Evolutionary conservation across 2,888 invertebrate species (phyloP), one percentile per base, ranked within the genome.

Genomic region (Troides oblongomaculatus): DNA sequence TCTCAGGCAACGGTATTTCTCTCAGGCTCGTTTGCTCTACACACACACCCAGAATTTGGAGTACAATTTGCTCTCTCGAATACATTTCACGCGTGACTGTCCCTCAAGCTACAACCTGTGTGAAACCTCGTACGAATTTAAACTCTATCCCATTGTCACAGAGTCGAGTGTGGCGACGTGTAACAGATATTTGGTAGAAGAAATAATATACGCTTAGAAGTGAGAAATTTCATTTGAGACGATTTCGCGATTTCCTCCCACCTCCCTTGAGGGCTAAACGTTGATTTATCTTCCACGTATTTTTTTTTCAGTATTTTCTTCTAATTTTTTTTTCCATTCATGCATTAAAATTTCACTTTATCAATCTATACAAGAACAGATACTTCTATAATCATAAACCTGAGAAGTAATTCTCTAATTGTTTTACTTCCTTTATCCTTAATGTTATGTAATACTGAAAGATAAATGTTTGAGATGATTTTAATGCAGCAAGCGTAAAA

Each of bases 181-280:
- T 17, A 4, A 6, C 2, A 53, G 58, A 66, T 62, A 39, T 63
- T 69, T 25, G 46, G 62, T 62, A 72, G 64, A 66, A 74, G 83
- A 84, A 83, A 83, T 83, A 84, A 83, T 85, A 82, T 84, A 83
- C 73, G 84, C 79, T 80, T 81, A 78, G 83, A 81, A 85, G 88
- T 88, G 84, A 85, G 88, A 90, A 90, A 91, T 90, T 91, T 91
- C 88, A 90, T 91, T 90, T 90, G 88, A 84, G 89, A 87, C 87
- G 86, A 88, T 89, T 90, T 85, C 83, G 84, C 87, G 88, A 90
- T 87, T 88, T 57, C 86, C 81, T 79, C 79, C 83, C 80, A 77
- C 82, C 82, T 81, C 86, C 89, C 87, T 77, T 36, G 79, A 82
- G 89, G 83, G 79, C 73, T 76, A 77, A 72, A 78, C 81, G 86